Base-by-base conservation (phyloP, 2,888 invertebrate genomes). In the Xanthostigma xanthostigma region DNA sequence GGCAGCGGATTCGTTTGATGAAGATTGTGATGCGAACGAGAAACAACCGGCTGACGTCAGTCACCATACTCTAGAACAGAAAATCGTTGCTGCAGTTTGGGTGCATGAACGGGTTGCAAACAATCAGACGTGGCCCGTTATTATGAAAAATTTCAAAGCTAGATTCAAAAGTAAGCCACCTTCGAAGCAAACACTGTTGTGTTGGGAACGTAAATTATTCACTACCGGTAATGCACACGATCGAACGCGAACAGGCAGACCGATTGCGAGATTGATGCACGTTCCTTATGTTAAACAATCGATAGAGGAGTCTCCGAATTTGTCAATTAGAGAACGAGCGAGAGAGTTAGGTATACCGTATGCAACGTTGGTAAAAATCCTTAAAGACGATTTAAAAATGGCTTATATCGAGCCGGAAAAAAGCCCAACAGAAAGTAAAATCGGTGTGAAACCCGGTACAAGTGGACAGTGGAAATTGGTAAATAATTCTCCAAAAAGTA, bases 131-230 rank as follows among this genome's bases (percentile, higher is more conserved):
- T 49, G n/a, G 51, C 48, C 49, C 46, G 43, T 64, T 64, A 62
- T 66, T 41, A 65, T 63, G 50, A 55, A 57, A n/a, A 61, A 66
- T 46, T 66, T 66, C 45, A 55, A 56, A 11, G 50, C 56, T 45
- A 57, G 66, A 41, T 66, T 66, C 45, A 58, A 57, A 3, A 59
- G 64, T 2, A 59, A 62, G 2, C 59, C 66, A 2, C 66, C 66
- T 0, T 61, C 65, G 8, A 65, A 64, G 54, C 65, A 65, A 44
- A 66, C 66, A 1, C 53, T 66, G 34, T 53, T 65, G 46, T 60
- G 59, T 10, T 66, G 66, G 66, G 66, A 66, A 50, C 61, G 63
- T 11, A 66, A 66, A 50, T 53, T 66, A 48, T 66, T 66, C 49
- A 56, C 64, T 4, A 59, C 62, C 0, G 66, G 66, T 14, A 64